These are phyloP conservation scores for Anaspis maculata DNA, from an alignment of 2,888 invertebrate species.

Conservation along the genomic window DNA sequence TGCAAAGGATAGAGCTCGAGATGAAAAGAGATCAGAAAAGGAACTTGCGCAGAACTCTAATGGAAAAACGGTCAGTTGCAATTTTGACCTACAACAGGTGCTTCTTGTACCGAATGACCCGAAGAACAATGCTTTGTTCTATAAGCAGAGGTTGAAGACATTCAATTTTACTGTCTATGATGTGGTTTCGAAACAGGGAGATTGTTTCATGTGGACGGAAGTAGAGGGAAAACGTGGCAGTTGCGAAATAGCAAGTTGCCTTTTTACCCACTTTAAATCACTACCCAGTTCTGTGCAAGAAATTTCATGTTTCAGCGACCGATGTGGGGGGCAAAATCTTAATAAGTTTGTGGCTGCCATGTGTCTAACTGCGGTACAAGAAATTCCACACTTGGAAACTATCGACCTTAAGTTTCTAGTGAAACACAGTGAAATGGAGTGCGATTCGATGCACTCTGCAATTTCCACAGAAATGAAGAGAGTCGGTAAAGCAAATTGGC, in stretches of 20 bases:
- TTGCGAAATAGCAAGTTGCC: conserved; percentile 17
- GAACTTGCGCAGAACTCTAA: no score
- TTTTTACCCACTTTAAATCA: conserved; percentile 18
- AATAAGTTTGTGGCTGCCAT: conserved; percentile 22
- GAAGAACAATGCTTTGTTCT: conserved; percentile 4
- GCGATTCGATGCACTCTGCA: no score
- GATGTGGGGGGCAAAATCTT: conserved; percentile 25
- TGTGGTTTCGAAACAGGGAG: conserved; percentile 14
- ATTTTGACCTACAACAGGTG: conserved; percentile 1
- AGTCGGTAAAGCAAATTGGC: no score
- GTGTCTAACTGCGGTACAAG: conserved; percentile 18
- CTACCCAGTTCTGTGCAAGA: conserved; percentile 13
- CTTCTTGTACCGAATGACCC: conserved; percentile 1
- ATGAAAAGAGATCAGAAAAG: no score
- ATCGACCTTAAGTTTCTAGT: conserved; percentile 21
- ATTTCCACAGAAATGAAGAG: no score
- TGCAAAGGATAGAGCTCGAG: no score
- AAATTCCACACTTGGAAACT: conserved; percentile 14
- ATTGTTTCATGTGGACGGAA: conserved; percentile 24
- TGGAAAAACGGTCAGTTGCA: not conserved
- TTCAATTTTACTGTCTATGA: conserved; percentile 14
- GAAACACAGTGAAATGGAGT: no score
- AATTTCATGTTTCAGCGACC: conserved; percentile 22
- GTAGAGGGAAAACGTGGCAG: conserved; percentile 18
- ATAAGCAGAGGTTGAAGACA: not conserved